A percentile compares a stretch with the other conserved stretches of the same genome.
These are phyloP conservation scores for Aleiodes testaceus DNA, from an alignment of 2,888 invertebrate species.

Conservation along the genomic window DNA sequence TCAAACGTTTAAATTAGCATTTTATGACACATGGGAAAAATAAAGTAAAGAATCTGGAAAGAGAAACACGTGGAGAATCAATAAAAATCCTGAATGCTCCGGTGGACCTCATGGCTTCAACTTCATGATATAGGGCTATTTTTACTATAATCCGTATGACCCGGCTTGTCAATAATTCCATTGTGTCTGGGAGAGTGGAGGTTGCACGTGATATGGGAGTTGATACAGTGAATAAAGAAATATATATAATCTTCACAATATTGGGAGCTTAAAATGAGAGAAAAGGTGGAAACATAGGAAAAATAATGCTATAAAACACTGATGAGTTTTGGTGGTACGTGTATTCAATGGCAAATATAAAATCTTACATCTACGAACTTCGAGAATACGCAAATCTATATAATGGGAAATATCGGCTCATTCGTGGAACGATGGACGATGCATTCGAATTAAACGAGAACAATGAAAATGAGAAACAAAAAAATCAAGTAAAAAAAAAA, in stretches of 20 bases:
- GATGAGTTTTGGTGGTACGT: too few relatives aligned
- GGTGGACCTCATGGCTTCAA: too few relatives aligned
- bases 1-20: too few relatives aligned
- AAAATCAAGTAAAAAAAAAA: neutral
- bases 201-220: slow-evolving; percentile 38
- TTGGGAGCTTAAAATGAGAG: neutral
- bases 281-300: neutral
- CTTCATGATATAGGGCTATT: neutral
- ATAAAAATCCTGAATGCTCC: too few relatives aligned
- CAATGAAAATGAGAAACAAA: neutral
- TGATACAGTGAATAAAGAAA: slow-evolving; percentile 31
- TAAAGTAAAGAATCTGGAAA: too few relatives aligned
- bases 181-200: slow-evolving; percentile 34
- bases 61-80: too few relatives aligned
- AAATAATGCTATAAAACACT: neutral
- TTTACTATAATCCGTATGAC: neutral
- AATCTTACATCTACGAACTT: neutral
- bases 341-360: neutral
- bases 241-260: slow-evolving; percentile 28
- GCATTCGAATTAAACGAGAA: neutral
- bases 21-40: too few relatives aligned
- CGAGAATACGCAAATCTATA: neutral
- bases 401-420: neutral
- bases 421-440: neutral
- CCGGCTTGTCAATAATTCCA: slow-evolving; percentile 19